Conservation (phyloP, 2,888 invertebrate genomes). For the Leptopilina drosophilae region DNA sequence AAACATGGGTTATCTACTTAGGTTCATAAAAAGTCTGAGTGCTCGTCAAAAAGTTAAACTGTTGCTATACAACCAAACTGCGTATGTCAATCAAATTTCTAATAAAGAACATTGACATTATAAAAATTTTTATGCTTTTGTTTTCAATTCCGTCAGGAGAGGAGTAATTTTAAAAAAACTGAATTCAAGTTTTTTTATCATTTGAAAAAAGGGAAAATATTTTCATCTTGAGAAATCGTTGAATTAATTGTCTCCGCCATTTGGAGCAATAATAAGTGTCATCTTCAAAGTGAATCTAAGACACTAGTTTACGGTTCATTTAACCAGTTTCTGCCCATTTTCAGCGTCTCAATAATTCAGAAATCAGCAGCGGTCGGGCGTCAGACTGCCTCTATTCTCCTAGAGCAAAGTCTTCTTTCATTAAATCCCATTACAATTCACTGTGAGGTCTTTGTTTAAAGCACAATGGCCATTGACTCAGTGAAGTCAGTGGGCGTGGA, state of each 20-base stretch:
- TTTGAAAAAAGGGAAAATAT: too few species aligned
- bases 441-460: conserved; percentile 69
- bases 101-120: background rate
- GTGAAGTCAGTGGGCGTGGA: conserved; percentile 65
- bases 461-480: conserved; percentile 72
- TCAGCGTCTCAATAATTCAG: conserved; percentile 58
- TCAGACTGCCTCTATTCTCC: conserved; percentile 48
- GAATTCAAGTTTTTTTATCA: too few species aligned
- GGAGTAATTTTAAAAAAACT: too few species aligned
- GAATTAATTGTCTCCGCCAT: background rate
- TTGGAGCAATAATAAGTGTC: conserved; percentile 9
- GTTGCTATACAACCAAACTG: background rate
- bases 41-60: conserved; percentile 62
- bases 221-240: background rate
- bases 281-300: conserved; percentile 31
- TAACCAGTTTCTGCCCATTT: conserved; percentile 57
- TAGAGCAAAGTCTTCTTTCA: conserved; percentile 66
- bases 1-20: conserved; percentile 55
- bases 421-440: conserved; percentile 70
- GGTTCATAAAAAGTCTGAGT: conserved; percentile 58
- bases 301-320: conserved; percentile 60
- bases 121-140: background rate
- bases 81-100: conserved; percentile 2
- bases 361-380: conserved; percentile 54
- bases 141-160: too few species aligned